Evolutionary conservation across 2,888 invertebrate species (phyloP), one percentile per base, ranked within the genome.

Genomic region (Boloria euphrosyne): DNA sequence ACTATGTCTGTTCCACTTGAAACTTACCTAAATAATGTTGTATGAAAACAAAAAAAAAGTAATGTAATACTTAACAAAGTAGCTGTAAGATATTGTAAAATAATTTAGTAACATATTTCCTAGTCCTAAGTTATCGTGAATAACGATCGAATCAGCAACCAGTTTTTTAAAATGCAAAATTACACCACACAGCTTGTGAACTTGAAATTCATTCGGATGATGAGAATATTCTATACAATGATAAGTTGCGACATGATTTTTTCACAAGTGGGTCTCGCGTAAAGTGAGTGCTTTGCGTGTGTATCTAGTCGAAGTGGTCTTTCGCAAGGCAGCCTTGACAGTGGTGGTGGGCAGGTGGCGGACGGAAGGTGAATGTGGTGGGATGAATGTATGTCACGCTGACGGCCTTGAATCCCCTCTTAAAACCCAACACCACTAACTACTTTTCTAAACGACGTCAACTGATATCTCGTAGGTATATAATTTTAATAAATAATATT

Each of bases 261-360:
- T 81, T 75, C 69, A 76, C 75, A 81, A 82, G 84, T 80, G 78
- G 78, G 78, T 81, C 81, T 83, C 78, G 83, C 76, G 76, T 78
- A 76, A 69, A 69, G 71, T 68, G 71, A 71, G 71, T 69, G 73
- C 71, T 71, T 70, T 76, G 75, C 78, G 82, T 78, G 75, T 72
- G 63, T 77, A 62, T 66, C 78, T 89, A 62, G 60, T 57, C 61
- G 60, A 64, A 53, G 69, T 53, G 61, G 57, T 69, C 46, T 67
- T 86, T 87, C 87, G 86, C 86, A 90, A 90, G 80, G 72, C 78
- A 89, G 86, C 91, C 91, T 90, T 91, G 91, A 84, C 91, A 90
- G 81, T 90, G 87, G 83, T 80, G 83, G 80, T 79, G 80, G 80
- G 81, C 85, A 82, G 81, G 81, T 83, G 83, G 79, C 83, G 83